Evolutionary conservation across 2,113 vertebrate genomes (phyloP), one percentile per base, ranked within the genome.

Genomic region (Ammodytes marinus): DNA sequence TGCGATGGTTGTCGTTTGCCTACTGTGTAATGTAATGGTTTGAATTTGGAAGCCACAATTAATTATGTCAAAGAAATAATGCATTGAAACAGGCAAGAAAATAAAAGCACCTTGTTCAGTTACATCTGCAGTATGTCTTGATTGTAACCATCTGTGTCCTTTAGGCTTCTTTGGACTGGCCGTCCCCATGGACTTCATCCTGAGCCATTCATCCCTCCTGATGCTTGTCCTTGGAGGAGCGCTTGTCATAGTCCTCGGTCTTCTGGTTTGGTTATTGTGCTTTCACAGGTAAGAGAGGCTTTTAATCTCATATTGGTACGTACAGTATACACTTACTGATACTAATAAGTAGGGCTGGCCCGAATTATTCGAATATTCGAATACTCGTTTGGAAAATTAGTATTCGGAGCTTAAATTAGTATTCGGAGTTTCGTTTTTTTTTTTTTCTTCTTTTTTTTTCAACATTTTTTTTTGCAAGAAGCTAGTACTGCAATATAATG

Each of bases 181-280:
- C 0, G 79, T 94, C 61, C 88, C 93, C 76, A 88, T 92, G 74
- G 96, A 98, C 84, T 94, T 98, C 83, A 92, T 96, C 80, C 85
- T 93, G 53, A 95, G 93, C 67, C 95, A 98, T 87, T 96, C 95
- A 0, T 91, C 95, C 74, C 94, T 96, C 83, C 94, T 98, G 63
- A 95, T 94, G 6, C 89, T 95, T 74, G 91, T 97, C 58, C 80
- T 97, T 45, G 97, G 96, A 93, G 96, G 96, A 81, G 95, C 95
- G 5, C 76, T 97, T 13, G 49, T 96, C 69, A 85, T 96, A 59
- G 87, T 96, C 77, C 19, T 95, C 80, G 96, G 95, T 60, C 95
- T 97, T 83, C 95, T 97, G 88, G 85, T 91, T 71, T 91, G 95
- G n/a, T 89, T 97, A 4, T 89, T 97, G 60, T 96, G 92, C 91